Evolutionary conservation across 2,888 invertebrate species (phyloP).

Genomic region (Hecatera dysodea): DNA sequence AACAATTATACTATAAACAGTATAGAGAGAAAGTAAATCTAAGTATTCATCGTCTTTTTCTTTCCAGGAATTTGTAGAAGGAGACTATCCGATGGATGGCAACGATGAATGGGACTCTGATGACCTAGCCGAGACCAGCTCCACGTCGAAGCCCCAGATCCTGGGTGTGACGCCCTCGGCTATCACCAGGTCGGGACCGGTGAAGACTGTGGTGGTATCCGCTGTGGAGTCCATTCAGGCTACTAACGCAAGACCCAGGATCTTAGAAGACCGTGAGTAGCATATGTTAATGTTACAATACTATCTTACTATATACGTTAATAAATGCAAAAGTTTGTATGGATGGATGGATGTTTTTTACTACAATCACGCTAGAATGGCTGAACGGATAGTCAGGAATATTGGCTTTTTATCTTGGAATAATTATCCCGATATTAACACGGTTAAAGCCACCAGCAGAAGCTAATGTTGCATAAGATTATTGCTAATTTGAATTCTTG

Average conservation of each 20-base stretch:
- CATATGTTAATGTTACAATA: not conserved
- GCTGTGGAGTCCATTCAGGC: slow-evolving; percentile 82
- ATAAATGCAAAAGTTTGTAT: no score
- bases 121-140: slow-evolving; percentile 70
- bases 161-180: slow-evolving; percentile 79
- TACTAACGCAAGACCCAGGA: slow-evolving; percentile 83
- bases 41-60: not conserved
- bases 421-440: no score
- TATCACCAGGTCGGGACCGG: slow-evolving; percentile 72
- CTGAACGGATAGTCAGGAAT: no score
- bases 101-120: slow-evolving; percentile 77
- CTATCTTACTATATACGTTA: no score
- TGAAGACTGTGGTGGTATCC: slow-evolving; percentile 72
- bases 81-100: slow-evolving; percentile 81
- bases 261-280: slow-evolving; percentile 82
- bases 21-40: not conserved
- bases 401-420: no score
- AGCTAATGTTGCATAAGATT: no score
- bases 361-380: no score
- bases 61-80: slow-evolving; percentile 68
- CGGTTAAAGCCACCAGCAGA: no score
- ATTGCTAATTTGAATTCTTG: no score
- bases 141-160: slow-evolving; percentile 69
- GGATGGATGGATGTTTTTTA: no score
- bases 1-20: no score